Base-by-base conservation (phyloP, 2,888 invertebrate genomes). In the Elgonia sp. region DNA sequence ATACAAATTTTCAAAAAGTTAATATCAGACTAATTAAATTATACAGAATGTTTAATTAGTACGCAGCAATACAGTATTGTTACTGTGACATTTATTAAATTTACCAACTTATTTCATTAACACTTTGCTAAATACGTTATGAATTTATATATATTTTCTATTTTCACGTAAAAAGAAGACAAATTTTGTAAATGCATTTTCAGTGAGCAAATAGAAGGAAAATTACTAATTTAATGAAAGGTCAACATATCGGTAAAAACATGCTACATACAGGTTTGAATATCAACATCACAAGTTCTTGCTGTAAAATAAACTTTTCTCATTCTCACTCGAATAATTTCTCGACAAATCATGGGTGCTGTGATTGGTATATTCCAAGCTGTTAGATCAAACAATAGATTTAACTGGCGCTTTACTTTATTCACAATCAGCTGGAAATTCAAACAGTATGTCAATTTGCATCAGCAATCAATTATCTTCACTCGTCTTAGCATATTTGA, bases 341-440 rank as follows among this genome's bases (percentile, higher is more conserved):
- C 9, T 29, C 16, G 29, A 14, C 69, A 53, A 53, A 53, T 70
- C 50, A n/a, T 1, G 60, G 42, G 29, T 14, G 29, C 21, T 37
- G 46, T 62, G 75, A 75, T 75, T 75, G 60, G 62, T 75, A 75
- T 55, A 62, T 21, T 42, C 70, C 12, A 62, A 29, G 14, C 40
- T 62, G 62, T 60, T 40, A 62, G 75, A 75, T 75, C 46, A 75
- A 75, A 75, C 75, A 75, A 29, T 60, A 62, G 75, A 62, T 62
- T 75, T 53, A 53, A n/a, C 40, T 18, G 50, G 53, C 39, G 50
- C 53, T 18, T 63, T 18, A 29, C 65, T 65, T 76, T 65, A 75
- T 57, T 42, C 50, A 57, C 57, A 72, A 72, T 57, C 57, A 40
- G 40, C 39, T 72, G 20, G 40, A 72, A 72, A 39, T 57, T 40